A percentile compares a stretch with the other conserved stretches of the same genome.
Conservation (phyloP, 2,888 invertebrate species). For the Orchesella flavescens region DNA sequence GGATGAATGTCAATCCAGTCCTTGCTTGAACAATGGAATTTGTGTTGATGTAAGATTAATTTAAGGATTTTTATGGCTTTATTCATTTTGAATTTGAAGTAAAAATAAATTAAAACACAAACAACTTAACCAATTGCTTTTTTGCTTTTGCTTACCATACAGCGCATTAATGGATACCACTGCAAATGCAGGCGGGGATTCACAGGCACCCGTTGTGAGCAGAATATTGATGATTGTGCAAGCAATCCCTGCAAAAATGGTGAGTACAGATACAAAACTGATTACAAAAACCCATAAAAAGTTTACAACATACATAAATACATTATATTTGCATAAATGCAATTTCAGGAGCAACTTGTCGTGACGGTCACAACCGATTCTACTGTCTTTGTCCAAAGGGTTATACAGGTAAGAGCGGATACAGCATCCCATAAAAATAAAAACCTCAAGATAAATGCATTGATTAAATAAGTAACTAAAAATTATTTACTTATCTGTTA, state of each 20-base stretch:
- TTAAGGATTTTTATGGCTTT: too few relatives aligned
- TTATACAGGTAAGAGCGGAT: constrained; percentile 86
- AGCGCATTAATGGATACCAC: constrained; percentile 85
- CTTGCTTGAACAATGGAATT: constrained; percentile 79
- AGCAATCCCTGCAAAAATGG: constrained; percentile 92
- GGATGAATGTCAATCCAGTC: constrained; percentile 89
- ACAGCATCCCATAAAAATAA: too few relatives aligned
- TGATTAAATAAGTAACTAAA: too few relatives aligned
- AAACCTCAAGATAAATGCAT: too few relatives aligned
- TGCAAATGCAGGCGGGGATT: constrained; percentile 92
- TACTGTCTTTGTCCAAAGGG: constrained; percentile 90
- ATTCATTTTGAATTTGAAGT: too few relatives aligned
- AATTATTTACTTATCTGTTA: background rate
- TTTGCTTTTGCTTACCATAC: background rate
- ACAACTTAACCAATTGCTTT: background rate
- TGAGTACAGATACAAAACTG: constrained; percentile 76
- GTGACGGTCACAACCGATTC: constrained; percentile 90
- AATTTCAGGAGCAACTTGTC: constrained; percentile 82
- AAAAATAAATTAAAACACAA: background rate
- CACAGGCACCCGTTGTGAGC: constrained; percentile 77
- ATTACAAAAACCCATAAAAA: too few relatives aligned
- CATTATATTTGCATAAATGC: too few relatives aligned
- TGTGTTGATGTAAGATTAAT: constrained; percentile 73
- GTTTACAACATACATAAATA: too few relatives aligned
- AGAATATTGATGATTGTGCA: constrained; percentile 83